Conservation (phyloP, 1,140 invertebrate species). For the Agrypnia vestita region DNA sequence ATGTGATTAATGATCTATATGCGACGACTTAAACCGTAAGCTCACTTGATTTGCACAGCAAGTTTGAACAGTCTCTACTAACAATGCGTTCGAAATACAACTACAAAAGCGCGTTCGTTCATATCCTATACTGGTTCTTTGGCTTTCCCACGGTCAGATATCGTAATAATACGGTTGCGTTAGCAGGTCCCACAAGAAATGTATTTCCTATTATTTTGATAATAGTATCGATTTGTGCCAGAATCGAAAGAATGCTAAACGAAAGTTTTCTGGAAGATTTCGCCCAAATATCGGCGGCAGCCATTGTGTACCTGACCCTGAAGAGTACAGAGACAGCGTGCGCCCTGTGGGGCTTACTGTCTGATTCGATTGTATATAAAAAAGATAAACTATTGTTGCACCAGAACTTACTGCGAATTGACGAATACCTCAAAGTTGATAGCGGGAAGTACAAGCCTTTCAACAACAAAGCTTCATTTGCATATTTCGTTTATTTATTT, state of each 20-base stretch:
- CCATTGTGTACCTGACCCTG: conserved; percentile 4
- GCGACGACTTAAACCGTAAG: neutral
- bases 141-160: conserved; percentile 29
- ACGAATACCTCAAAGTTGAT: conserved; percentile 22
- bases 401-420: conserved; percentile 19
- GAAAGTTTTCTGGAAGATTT: neutral
- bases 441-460: conserved; percentile 8
- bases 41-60: neutral
- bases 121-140: conserved; percentile 27
- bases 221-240: conserved; percentile 23
- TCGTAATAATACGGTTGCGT: neutral
- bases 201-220: conserved; percentile 1
- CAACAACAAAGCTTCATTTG: neutral
- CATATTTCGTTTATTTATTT: neutral
- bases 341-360: neutral
- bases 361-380: conserved; percentile 27
- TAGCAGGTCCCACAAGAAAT: conserved; percentile 23
- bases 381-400: conserved; percentile 24
- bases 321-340: conserved; percentile 16
- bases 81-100: conserved; percentile 3
- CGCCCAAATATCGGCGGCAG: neutral
- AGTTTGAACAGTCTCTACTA: neutral
- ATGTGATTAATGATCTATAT: neutral
- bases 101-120: conserved; percentile 23
- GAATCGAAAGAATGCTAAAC: conserved; percentile 32